Evolutionary conservation across 1,140 invertebrate genomes (phyloP), one percentile per base, ranked within the genome.

Genomic region (Tetragonula clypearis): DNA sequence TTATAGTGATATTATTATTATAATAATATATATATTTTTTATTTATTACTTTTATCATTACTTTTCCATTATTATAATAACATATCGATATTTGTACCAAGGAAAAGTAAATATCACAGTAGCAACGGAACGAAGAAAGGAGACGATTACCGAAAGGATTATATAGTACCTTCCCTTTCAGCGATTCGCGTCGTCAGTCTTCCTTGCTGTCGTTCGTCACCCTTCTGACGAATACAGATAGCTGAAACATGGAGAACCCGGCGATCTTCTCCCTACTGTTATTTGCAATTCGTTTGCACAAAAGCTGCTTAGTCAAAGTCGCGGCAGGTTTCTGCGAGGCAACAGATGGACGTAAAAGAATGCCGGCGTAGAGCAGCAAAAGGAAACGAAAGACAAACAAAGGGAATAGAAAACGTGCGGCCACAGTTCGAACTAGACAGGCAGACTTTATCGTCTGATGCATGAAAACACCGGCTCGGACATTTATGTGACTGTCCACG

Each of bases 251-350:
- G 79, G 21, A 81, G 26, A 68, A 62, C 79, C 53, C 65, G 14
- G 26, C 65, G 77, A 35, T 65, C 30, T 56, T 21, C 30, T 71
- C 58, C 53, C 35, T 19, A 68, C 35, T 30, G 68, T 60, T 81
- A 81, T 72, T 81, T 72, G 79, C 79, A 41, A 81, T 81, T 72
- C 30, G 56, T 69, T 17, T 19, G 66, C 68, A 62, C 79, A 72
- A 81, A 81, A 49, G 79, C 79, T 71, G 79, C 79, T 81, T 53
- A 81, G 68, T 81, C 79, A 81, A 81, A 81, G 79, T 81, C 79
- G 79, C 79, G 79, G 62, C 72, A 49, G 23, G 2, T 49, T 21
- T 30, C 35, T 6, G 21, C 4, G 55, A 60, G 68, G n/a, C 19
- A 56, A 53, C 23, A 49, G 41, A 49, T 49, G n/a, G 21, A n/a